Conservation (phyloP, 2,113 vertebrate species). For the Peromyscus californicus region DNA sequence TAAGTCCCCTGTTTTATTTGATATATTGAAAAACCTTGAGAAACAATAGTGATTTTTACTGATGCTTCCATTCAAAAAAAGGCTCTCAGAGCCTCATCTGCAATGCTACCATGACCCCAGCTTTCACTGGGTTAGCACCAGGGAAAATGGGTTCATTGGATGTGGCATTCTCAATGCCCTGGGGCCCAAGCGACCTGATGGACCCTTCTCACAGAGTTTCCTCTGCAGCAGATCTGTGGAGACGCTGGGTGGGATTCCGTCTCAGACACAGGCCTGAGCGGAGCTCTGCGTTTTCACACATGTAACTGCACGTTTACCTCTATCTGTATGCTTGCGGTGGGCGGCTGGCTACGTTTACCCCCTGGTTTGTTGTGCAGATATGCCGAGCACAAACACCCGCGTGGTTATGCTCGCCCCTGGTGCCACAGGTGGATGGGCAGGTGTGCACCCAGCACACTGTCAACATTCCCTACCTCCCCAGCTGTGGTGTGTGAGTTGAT, state of each 20-base stretch:
- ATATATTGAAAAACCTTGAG: neutral
- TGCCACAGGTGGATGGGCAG: rapidly evolving
- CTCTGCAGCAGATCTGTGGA: rapidly evolving
- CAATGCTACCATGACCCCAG: neutral
- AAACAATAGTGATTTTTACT: rapidly evolving
- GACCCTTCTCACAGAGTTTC: rapidly evolving
- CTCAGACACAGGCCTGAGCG: neutral
- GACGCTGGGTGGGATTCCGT: neutral
- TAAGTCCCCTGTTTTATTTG: neutral
- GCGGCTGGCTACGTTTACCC: rapidly evolving
- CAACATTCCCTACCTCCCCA: conserved; percentile 92
- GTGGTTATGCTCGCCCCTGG: rapidly evolving
- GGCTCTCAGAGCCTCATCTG: neutral
- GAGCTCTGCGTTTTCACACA: neutral
- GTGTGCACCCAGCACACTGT: rapidly evolving
- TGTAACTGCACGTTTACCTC: neutral
- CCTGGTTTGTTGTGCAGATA: rapidly evolving
- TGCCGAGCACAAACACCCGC: rapidly evolving
- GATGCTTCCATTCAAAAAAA: neutral
- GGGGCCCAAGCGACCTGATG: neutral
- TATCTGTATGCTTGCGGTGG: too few relatives aligned
- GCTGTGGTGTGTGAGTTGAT: conserved; percentile 98
- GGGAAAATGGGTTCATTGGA: neutral
- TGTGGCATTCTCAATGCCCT: neutral
- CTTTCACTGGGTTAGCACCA: neutral